Evolutionary conservation across 2,113 vertebrate species (phyloP), one percentile per base, ranked within the genome.

Genomic region (Sebastes fasciatus): DNA sequence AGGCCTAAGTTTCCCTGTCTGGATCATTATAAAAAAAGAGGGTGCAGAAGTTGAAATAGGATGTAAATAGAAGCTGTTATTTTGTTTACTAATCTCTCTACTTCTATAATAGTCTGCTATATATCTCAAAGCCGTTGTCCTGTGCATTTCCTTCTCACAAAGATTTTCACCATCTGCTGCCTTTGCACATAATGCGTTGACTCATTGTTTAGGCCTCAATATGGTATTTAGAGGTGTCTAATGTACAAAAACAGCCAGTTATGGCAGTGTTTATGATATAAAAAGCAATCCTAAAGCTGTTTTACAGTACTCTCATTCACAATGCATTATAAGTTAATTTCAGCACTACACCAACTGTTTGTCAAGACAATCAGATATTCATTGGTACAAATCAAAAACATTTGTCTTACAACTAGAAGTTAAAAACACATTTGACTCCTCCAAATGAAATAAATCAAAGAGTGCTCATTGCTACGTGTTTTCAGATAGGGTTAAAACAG

Each of bases 61-160:
- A 77, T 78, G 55, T 21, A 77, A 86, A 84, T 73, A 86, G 75
- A 87, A 86, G 82, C 82, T 85, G 80, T 62, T 86, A 83, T 83
- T 84, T 84, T 91, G 79, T 89, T 92, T 87, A 88, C 81, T 64
- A 72, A 88, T 80, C 63, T 78, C 66, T 79, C 49, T 46, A 66
- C 46, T 80, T 55, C 61, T 67, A 60, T 69, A 58, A 70, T 65
- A 75, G 74, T 42, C 48, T 42, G 43, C 55, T 65, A 11, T 40
- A 58, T 82, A 60, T 83, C 40, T 42, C 16, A 34, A 42, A 9
- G 46, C 62, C 23, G 46, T 68, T 68, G n/a, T 76, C 70, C 45
- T 46, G 49, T 57, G 78, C 60, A 17, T 68, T 84, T 58, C 26
- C n/a, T 23, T 51, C 54, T 76, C 43, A 46, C 73, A 74, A 40